Evolutionary conservation across 1,140 invertebrate species (phyloP).

Genomic region (Hycleus phaleratus): DNA sequence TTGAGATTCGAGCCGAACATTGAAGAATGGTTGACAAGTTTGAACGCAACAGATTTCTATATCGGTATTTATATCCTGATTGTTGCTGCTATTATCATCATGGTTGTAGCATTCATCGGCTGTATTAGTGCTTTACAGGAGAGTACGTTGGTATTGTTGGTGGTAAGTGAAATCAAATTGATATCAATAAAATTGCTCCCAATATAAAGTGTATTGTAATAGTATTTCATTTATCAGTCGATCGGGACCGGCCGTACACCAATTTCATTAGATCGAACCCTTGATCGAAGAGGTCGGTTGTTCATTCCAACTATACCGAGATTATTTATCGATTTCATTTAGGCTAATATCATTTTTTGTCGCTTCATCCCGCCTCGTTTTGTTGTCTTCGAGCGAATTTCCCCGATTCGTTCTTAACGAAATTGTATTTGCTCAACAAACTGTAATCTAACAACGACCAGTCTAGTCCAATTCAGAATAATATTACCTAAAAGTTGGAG

Average conservation of each 20-base stretch:
- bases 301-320: too few species aligned
- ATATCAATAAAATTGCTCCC: neutral
- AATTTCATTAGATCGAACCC: too few species aligned
- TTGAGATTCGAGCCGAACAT: conserved; percentile 69
- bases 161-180: conserved; percentile 46
- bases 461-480: neutral
- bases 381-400: too few species aligned
- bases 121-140: conserved; percentile 67
- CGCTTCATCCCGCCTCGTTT: too few species aligned
- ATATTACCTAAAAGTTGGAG: conserved; percentile 2
- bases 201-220: neutral
- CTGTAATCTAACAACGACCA: too few species aligned
- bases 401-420: too few species aligned
- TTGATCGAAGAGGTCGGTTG: too few species aligned
- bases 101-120: conserved; percentile 66
- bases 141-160: conserved; percentile 49
- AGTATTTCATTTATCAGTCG: neutral
- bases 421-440: too few species aligned
- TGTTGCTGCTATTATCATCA: conserved; percentile 57
- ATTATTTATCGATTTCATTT: too few species aligned
- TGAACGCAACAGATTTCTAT: conserved; percentile 68
- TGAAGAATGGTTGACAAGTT: conserved; percentile 67
- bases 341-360: too few species aligned
- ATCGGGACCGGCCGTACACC: too few species aligned
- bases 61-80: conserved; percentile 75